These are phyloP conservation scores for Loxodonta africana DNA, from an alignment of 2,113 vertebrate species.

Conservation along the genomic window DNA sequence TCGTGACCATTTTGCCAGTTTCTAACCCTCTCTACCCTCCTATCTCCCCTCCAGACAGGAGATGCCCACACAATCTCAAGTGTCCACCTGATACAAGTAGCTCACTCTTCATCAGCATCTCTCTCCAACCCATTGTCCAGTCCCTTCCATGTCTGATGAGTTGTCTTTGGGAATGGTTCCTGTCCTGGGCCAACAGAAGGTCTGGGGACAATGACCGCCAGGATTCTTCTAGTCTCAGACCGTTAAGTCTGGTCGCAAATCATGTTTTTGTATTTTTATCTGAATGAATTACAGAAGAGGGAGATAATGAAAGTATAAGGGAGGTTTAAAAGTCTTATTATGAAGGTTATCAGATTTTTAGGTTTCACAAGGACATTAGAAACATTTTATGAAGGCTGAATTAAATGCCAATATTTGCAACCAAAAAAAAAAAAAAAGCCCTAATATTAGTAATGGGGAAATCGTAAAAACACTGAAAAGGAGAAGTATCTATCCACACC, in stretches of 20 bases:
- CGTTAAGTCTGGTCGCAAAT: background rate
- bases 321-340: background rate
- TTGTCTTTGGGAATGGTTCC: too few relatives aligned
- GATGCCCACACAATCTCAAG: too few relatives aligned
- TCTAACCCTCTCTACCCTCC: too few relatives aligned
- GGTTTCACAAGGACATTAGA: background rate
- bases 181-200: too few relatives aligned
- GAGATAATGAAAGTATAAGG: background rate
- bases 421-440: background rate
- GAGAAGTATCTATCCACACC: slow-evolving; percentile 24
- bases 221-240: too few relatives aligned
- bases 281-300: background rate
- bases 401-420: background rate
- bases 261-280: background rate
- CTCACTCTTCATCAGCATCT: too few relatives aligned
- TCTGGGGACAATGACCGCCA: too few relatives aligned
- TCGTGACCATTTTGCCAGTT: too few relatives aligned
- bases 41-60: too few relatives aligned
- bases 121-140: too few relatives aligned
- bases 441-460: background rate
- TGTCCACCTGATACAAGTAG: too few relatives aligned
- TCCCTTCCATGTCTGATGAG: too few relatives aligned
- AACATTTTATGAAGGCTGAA: background rate
- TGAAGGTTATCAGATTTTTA: background rate
- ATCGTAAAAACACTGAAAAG: background rate